Conservation (phyloP, 2,888 invertebrate species). For the Eurytoma adleriae region DNA sequence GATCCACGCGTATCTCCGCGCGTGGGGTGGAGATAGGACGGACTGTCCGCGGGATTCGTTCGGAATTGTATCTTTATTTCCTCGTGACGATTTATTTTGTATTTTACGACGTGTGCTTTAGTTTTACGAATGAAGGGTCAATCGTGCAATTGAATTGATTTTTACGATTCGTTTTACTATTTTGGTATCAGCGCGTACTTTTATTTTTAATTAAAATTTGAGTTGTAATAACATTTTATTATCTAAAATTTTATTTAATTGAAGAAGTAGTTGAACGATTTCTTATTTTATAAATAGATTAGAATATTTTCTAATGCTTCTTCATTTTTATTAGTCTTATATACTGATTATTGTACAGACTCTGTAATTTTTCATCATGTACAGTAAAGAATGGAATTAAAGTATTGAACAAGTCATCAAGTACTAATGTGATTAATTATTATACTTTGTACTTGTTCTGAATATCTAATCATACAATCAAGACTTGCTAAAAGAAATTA, state of each 20-base stretch:
- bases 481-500: constrained; percentile 23
- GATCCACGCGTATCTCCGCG: background rate
- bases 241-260: background rate
- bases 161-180: background rate
- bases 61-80: no score
- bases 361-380: background rate
- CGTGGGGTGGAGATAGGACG: background rate
- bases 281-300: no score
- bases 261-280: no score
- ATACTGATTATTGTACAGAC: background rate
- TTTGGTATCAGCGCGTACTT: background rate
- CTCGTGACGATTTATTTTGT: no score
- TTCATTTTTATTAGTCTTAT: no score
- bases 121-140: background rate
- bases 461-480: constrained; percentile 8
- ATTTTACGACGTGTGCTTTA: background rate
- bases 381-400: background rate
- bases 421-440: constrained; percentile 19
- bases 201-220: background rate
- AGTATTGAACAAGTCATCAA: constrained; percentile 43
- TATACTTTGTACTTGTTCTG: constrained; percentile 37
- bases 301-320: no score
- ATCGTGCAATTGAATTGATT: background rate
- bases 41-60: no score
- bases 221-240: background rate